These are phyloP conservation scores for Penaeus indicus DNA, from an alignment of 1,140 invertebrate genomes.

Conservation along the genomic window DNA sequence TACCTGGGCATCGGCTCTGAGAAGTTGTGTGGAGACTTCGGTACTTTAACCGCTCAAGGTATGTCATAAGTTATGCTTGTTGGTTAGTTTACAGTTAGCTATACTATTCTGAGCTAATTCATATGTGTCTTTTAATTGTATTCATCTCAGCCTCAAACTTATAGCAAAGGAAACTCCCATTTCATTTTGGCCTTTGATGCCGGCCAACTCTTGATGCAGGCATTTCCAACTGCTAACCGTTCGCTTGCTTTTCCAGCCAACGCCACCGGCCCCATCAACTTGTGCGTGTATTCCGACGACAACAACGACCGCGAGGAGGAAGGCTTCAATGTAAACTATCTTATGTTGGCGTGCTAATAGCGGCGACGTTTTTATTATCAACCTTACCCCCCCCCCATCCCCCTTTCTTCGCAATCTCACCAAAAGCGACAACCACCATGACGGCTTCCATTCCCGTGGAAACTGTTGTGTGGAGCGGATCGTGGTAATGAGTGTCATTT, in stretches of 20 bases:
- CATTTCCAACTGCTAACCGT: too few relatives aligned
- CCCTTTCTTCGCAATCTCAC: neutral
- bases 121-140: neutral
- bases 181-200: too few relatives aligned
- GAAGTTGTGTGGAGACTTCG: conserved; percentile 77
- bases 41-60: neutral
- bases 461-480: too few relatives aligned
- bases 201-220: too few relatives aligned
- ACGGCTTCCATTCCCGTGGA: too few relatives aligned
- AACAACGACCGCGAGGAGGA: conserved; percentile 51
- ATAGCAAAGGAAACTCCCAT: too few relatives aligned
- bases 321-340: conserved; percentile 47
- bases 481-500: too few relatives aligned
- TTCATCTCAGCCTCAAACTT: too few relatives aligned
- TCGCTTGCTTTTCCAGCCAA: conserved; percentile 23
- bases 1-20: conserved; percentile 78
- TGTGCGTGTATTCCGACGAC: conserved; percentile 26
- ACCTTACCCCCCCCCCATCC: neutral
- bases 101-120: neutral
- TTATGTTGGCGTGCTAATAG: conserved; percentile 55
- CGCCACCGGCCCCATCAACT: conserved; percentile 43
- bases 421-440: too few relatives aligned
- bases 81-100: neutral
- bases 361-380: neutral
- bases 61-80: neutral